Conservation (phyloP, 2,113 vertebrate species). For the Cynocephalus volans region DNA sequence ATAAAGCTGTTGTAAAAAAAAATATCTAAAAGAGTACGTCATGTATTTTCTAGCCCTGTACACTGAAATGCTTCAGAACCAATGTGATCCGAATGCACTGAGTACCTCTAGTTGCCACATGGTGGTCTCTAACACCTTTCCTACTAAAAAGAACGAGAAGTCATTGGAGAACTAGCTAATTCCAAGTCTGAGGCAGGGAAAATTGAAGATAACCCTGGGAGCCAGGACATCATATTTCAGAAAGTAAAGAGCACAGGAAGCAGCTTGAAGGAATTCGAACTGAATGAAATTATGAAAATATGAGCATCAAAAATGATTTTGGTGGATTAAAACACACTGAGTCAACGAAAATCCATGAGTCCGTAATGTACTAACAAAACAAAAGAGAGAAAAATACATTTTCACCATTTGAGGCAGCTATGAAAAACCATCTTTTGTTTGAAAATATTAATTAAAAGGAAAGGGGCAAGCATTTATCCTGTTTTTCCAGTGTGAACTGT, state of each 20-base stretch:
- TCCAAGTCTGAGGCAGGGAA: neutral
- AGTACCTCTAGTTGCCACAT: neutral
- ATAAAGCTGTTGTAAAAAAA: neutral
- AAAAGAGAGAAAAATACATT: neutral
- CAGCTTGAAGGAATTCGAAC: neutral
- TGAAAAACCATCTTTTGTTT: neutral
- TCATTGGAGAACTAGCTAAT: neutral
- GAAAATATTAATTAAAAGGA: neutral
- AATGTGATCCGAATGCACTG: neutral
- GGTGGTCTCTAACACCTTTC: neutral
- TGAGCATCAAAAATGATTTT: constrained; percentile 19
- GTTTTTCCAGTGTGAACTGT: neutral
- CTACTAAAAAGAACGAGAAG: neutral
- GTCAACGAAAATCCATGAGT: neutral
- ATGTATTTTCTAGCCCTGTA: neutral
- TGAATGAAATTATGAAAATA: neutral
- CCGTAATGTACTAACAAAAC: neutral
- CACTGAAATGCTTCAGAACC: neutral
- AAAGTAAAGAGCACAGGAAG: neutral
- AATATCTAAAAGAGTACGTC: neutral
- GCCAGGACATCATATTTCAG: neutral
- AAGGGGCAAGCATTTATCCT: neutral
- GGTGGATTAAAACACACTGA: neutral
- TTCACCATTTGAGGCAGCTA: neutral
- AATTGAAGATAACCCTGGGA: neutral